Conservation (phyloP, 64 coral and sea anemone species). For the Astreopora myriophthalma region DNA sequence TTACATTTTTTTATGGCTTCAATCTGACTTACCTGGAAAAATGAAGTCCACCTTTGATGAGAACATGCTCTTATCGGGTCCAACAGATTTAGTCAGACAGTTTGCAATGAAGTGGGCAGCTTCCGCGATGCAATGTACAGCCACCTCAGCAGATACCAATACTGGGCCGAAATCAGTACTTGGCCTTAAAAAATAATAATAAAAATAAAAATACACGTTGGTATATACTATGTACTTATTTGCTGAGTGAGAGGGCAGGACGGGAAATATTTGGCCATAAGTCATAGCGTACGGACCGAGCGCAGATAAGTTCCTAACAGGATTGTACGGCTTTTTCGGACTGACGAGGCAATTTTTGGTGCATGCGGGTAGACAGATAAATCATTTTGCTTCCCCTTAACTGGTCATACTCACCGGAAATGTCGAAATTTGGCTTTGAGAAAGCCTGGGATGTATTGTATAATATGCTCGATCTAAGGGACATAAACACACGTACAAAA, state of each 20-base stretch:
- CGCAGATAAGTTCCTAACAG: too few species aligned
- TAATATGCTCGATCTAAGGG: not conserved
- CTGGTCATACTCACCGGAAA: not conserved
- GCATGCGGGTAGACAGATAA: too few species aligned
- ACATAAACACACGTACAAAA: too few species aligned
- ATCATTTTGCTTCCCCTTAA: too few species aligned
- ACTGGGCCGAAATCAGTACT: not conserved
- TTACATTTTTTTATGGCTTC: too few species aligned
- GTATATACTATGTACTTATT: too few species aligned
- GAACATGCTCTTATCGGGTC: not conserved
- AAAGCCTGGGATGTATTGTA: not conserved
- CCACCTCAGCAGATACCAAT: not conserved
- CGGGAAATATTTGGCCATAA: too few species aligned
- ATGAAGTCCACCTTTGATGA: not conserved
- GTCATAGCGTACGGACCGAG: too few species aligned
- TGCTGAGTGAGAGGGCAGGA: too few species aligned
- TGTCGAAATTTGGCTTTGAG: not conserved
- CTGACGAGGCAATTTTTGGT: too few species aligned
- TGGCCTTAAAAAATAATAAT: not conserved
- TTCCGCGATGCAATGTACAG: conserved; percentile 15
- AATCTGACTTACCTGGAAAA: not conserved
- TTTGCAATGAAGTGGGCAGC: not conserved
- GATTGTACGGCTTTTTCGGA: too few species aligned
- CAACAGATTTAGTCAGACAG: not conserved
- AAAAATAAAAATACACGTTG: too few species aligned